Conservation (phyloP, 1,140 invertebrate species). For the Hyles euphorbiae region DNA sequence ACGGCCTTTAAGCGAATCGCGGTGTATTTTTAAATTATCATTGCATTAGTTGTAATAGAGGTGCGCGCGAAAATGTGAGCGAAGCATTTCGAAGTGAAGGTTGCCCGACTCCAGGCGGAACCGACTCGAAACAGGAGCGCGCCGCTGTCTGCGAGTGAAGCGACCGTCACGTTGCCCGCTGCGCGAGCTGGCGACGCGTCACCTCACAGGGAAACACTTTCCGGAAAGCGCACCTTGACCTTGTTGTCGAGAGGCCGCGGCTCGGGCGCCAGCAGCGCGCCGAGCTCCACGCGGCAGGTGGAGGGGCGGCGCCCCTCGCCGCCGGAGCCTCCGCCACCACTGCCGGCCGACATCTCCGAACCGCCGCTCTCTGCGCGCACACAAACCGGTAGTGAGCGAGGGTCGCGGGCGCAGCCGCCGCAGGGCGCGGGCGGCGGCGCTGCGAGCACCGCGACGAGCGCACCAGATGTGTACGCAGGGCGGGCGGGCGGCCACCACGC, state of each 20-base stretch:
- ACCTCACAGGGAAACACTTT: too few relatives aligned
- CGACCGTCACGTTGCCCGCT: too few relatives aligned
- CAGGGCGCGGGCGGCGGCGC: slow-evolving; percentile 19
- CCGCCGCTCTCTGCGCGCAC: slow-evolving; percentile 58
- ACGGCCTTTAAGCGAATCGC: slow-evolving; percentile 7
- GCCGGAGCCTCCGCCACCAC: slow-evolving; percentile 35
- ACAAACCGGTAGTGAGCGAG: slow-evolving; percentile 21
- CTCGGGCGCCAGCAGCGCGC: slow-evolving; percentile 66
- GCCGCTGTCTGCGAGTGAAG: too few relatives aligned
- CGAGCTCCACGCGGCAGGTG: slow-evolving; percentile 70
- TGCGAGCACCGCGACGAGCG: slow-evolving; percentile 24
- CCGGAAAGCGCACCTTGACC: slow-evolving; percentile 54
- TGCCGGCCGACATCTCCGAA: slow-evolving; percentile 56
- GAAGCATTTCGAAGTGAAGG: too few relatives aligned
- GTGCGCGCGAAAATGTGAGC: not conserved
- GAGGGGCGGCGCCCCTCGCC: slow-evolving; percentile 50
- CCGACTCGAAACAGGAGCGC: not conserved
- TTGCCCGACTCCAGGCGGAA: too few relatives aligned
- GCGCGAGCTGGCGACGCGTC: not conserved
- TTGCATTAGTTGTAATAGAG: slow-evolving; percentile 6
- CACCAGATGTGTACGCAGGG: slow-evolving; percentile 25
- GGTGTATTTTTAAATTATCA: slow-evolving; percentile 14
- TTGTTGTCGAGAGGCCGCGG: slow-evolving; percentile 70
- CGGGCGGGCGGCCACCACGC: slow-evolving; percentile 11
- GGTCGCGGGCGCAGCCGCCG: slow-evolving; percentile 28